Evolutionary conservation across 2,113 vertebrate species (phyloP).

Genomic region (Psilopogon haemacephalus): DNA sequence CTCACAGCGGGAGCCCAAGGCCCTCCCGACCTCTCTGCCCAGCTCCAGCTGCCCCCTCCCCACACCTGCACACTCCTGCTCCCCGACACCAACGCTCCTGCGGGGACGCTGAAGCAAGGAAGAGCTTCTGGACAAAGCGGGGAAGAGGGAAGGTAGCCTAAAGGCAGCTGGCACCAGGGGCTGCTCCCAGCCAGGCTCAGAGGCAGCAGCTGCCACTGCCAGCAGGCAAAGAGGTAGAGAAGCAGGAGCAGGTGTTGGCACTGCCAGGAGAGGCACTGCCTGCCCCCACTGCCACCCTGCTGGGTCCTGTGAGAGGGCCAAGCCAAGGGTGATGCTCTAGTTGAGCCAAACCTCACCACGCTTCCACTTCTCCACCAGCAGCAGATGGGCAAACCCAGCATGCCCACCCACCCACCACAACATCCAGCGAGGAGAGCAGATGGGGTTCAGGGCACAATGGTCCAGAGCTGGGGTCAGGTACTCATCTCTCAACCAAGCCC

Average conservation of each 20-base stretch:
- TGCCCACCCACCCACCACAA: not conserved
- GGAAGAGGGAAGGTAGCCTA: not conserved
- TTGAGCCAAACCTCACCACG: not conserved
- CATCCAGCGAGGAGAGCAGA: not conserved
- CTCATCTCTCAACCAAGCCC: not conserved
- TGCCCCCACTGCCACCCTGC: fast-evolving
- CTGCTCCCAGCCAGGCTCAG: not conserved
- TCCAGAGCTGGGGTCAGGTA: too few relatives aligned
- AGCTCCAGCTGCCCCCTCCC: not conserved
- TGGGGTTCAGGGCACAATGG: fast-evolving
- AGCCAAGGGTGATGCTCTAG: not conserved
- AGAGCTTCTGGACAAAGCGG: not conserved
- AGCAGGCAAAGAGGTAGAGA: not conserved
- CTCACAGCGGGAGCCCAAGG: not conserved
- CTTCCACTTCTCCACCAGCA: not conserved
- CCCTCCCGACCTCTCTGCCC: not conserved
- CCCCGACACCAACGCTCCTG: fast-evolving
- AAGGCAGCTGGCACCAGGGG: not conserved
- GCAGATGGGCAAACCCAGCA: not conserved
- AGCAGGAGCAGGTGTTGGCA: not conserved
- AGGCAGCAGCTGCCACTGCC: not conserved
- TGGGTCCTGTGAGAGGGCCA: not conserved
- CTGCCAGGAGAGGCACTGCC: not conserved
- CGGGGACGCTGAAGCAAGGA: not conserved
- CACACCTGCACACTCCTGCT: not conserved